phyloP scores from a whole-genome alignment of 2,113 vertebrate genomes.

The Sinocyclocheilus anophthalmus region DNA sequence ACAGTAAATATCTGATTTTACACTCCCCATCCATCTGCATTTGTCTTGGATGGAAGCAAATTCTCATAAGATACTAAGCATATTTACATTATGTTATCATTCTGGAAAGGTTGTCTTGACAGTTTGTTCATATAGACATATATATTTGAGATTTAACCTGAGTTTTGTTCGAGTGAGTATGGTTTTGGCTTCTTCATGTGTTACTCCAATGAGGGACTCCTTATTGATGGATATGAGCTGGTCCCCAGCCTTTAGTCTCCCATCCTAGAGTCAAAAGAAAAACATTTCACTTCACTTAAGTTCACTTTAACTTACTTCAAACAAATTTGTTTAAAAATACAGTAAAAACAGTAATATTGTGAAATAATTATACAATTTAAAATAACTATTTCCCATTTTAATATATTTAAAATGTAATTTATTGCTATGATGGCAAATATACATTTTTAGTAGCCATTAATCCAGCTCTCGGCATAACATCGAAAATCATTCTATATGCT shows the following conservation, averaged over 20 bases:
- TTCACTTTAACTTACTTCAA: background rate
- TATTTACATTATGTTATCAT: background rate
- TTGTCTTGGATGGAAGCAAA: background rate
- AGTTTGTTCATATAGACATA: background rate
- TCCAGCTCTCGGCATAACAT: background rate
- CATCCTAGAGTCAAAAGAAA: conserved; percentile 78
- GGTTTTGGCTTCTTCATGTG: conserved; percentile 88
- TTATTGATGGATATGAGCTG: conserved; percentile 93
- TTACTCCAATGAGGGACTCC: conserved; percentile 90
- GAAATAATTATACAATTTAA: background rate
- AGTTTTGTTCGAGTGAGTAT: conserved; percentile 82
- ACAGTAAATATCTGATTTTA: conserved; percentile 10
- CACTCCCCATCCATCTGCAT: background rate
- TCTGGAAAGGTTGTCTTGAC: background rate
- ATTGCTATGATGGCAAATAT: background rate
- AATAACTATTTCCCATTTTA: background rate
- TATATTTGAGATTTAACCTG: conserved; percentile 75
- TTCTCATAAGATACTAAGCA: background rate
- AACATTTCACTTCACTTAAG: background rate
- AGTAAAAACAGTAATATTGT: background rate
- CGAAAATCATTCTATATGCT: background rate
- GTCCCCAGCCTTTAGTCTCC: conserved; percentile 88
- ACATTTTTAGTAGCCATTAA: background rate
- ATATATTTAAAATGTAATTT: background rate
- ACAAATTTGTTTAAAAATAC: background rate